Percentiles rank a stretch among this genome's conserved stretches.
Evolutionary conservation across 2,888 invertebrate species (phyloP).

Genomic region (Operophtera brumata): DNA sequence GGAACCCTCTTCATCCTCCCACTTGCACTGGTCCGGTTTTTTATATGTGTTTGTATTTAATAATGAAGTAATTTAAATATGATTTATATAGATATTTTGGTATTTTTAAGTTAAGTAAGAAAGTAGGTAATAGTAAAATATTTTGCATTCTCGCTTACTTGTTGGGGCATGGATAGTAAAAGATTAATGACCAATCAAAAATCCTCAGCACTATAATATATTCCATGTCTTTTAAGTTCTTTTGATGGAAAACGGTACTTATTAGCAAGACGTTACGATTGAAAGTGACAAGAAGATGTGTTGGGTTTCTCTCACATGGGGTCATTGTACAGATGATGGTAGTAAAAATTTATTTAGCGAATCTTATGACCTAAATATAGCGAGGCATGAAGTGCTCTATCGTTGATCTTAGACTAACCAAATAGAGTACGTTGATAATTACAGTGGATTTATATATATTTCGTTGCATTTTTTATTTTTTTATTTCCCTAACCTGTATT

Average conservation of each 20-base stretch:
- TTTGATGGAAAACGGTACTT: background rate
- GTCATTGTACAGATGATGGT: constrained; percentile 38
- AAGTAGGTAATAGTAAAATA: too few species aligned
- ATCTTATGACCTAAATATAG: constrained; percentile 37
- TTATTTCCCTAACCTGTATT: too few species aligned
- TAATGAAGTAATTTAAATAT: too few species aligned
- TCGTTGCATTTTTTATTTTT: too few species aligned
- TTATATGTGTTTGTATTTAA: too few species aligned
- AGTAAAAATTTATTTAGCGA: constrained; percentile 39
- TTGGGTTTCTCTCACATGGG: constrained; percentile 25
- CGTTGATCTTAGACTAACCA: background rate
- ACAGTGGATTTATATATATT: too few species aligned
- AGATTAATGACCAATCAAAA: constrained; percentile 8
- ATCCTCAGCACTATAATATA: constrained; percentile 3
- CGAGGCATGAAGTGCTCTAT: background rate
- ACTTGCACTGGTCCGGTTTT: too few species aligned
- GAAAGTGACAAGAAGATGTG: background rate
- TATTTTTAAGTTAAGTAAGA: too few species aligned
- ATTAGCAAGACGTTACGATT: background rate
- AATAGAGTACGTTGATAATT: too few species aligned
- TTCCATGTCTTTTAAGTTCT: background rate
- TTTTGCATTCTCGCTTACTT: too few species aligned
- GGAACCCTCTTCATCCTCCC: too few species aligned
- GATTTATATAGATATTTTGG: too few species aligned
- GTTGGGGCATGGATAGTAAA: constrained; percentile 2